Conservation (phyloP, 2,797 vertebrate genomes). For the Salmo trutta region DNA sequence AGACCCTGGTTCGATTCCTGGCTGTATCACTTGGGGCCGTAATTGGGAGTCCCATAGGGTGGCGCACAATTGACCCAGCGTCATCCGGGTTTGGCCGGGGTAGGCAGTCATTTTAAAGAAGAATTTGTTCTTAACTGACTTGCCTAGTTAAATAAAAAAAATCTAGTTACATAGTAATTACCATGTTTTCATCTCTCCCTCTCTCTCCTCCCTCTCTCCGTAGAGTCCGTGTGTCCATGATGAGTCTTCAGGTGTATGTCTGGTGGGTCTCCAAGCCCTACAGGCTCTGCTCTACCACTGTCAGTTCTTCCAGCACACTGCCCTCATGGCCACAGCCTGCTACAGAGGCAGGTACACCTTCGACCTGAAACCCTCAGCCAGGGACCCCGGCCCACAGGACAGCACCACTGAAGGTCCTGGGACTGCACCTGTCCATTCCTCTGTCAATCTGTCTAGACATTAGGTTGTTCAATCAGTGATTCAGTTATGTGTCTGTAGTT, state of each 20-base stretch:
- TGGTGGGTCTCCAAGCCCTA: conserved; percentile 87
- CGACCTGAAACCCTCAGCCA: conserved; percentile 54
- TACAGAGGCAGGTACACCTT: conserved; percentile 82
- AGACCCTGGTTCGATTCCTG: too few relatives aligned
- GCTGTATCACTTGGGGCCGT: too few relatives aligned
- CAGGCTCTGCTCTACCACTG: conserved; percentile 88
- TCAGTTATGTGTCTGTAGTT: background rate
- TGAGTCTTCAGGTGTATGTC: conserved; percentile 85
- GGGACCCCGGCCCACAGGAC: conserved; percentile 20
- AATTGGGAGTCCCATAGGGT: too few relatives aligned
- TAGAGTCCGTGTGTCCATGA: conserved; percentile 92
- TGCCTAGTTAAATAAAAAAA: too few relatives aligned
- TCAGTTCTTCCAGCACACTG: conserved; percentile 89
- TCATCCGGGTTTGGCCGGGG: too few relatives aligned
- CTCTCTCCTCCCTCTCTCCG: background rate
- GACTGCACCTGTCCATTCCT: background rate
- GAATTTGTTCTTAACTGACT: too few relatives aligned
- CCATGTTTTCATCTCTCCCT: conserved; percentile 22
- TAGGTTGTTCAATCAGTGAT: background rate
- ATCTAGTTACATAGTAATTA: background rate
- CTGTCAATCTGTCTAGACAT: background rate
- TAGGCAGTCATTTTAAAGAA: too few relatives aligned
- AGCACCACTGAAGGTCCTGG: conserved; percentile 48
- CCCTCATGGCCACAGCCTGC: conserved; percentile 80
- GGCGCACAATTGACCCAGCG: too few relatives aligned